Conservation (phyloP, 2,113 vertebrate genomes). For the Corythornis cristatus region DNA sequence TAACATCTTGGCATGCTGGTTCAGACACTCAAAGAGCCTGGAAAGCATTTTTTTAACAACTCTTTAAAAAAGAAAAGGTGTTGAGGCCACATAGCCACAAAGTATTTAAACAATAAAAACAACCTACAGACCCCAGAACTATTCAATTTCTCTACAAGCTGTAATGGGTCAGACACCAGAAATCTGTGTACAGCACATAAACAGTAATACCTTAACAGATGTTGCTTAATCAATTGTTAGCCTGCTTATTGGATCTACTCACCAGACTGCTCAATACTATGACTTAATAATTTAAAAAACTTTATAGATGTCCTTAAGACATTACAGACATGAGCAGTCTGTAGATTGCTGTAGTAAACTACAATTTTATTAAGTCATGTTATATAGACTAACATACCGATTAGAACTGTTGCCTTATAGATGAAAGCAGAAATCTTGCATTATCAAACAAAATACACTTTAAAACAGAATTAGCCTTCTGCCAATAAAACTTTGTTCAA, state of each 20-base stretch:
- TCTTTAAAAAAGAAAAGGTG: background rate
- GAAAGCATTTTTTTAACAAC: background rate
- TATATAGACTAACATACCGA: slow-evolving; percentile 62
- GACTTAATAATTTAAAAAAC: slow-evolving; percentile 43
- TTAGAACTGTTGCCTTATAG: background rate
- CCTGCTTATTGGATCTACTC: slow-evolving; percentile 43
- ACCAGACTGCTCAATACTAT: slow-evolving; percentile 16
- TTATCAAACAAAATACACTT: slow-evolving; percentile 27
- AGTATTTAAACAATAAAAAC: background rate
- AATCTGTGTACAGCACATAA: slow-evolving; percentile 14
- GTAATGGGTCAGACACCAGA: slow-evolving; percentile 31
- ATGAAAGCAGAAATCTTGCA: slow-evolving; percentile 50
- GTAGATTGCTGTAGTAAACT: slow-evolving; percentile 54
- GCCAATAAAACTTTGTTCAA: slow-evolving; percentile 35
- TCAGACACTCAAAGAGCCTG: background rate
- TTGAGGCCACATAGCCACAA: background rate
- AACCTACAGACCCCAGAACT: background rate
- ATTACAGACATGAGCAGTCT: slow-evolving; percentile 50
- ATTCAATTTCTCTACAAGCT: background rate
- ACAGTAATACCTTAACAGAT: slow-evolving; percentile 56
- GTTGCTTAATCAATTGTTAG: slow-evolving; percentile 58
- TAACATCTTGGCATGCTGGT: background rate
- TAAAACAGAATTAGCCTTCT: slow-evolving; percentile 21
- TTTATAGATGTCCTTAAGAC: slow-evolving; percentile 62
- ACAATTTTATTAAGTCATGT: slow-evolving; percentile 59